phyloP scores from a whole-genome alignment of 2,797 vertebrate genomes.

The Picus viridis region DNA sequence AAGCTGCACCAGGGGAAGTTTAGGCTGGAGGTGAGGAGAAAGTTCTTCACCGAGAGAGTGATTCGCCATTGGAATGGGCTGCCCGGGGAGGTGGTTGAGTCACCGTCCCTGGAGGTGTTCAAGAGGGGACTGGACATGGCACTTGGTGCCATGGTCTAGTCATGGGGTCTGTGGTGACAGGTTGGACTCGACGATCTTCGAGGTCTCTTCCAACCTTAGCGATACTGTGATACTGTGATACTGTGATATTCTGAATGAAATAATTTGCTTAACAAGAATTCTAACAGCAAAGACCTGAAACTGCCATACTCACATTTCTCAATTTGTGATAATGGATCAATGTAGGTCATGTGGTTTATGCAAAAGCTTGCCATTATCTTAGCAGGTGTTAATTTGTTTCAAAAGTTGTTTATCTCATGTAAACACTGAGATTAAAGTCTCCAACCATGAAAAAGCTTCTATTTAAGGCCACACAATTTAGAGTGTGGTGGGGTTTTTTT shows the following conservation, averaged over 20 bases:
- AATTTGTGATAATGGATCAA: background rate
- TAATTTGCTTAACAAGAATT: background rate
- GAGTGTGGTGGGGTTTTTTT: background rate
- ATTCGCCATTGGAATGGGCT: no score
- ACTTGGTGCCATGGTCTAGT: no score
- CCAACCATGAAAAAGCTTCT: background rate
- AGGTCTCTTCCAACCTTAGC: no score
- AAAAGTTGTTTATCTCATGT: background rate
- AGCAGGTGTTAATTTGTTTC: background rate
- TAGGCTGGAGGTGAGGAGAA: no score
- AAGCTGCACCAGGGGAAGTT: no score
- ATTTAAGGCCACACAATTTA: background rate
- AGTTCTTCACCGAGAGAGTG: no score
- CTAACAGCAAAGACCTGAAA: background rate
- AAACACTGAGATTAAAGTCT: background rate
- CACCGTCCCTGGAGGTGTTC: no score
- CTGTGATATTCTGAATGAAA: background rate
- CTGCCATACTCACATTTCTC: background rate
- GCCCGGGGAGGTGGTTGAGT: no score
- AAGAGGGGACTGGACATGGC: no score
- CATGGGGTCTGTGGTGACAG: no score
- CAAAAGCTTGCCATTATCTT: background rate
- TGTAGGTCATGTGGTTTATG: background rate
- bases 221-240: no score
- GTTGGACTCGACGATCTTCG: no score